A percentile compares a stretch with the other conserved stretches of the same genome.
These are phyloP conservation scores for Cheilosia vulpina DNA, from an alignment of 2,888 invertebrate species.

Conservation along the genomic window DNA sequence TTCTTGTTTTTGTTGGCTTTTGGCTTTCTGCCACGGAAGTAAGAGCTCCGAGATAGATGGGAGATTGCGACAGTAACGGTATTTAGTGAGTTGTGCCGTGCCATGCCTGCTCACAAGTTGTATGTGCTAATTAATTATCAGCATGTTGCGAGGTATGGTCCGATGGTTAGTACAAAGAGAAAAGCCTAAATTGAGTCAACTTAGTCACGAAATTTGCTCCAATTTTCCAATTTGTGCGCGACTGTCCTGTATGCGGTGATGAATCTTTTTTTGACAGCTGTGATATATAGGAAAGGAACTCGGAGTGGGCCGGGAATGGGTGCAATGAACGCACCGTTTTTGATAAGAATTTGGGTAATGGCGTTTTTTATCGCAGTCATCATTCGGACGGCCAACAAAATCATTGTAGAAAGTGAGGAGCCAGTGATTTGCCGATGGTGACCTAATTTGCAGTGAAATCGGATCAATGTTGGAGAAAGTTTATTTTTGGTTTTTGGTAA, in stretches of 20 bases:
- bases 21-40: conserved; percentile 51
- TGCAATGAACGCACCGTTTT: background rate
- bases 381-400: too few relatives aligned
- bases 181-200: background rate
- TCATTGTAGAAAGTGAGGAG: too few relatives aligned
- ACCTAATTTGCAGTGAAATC: too few relatives aligned
- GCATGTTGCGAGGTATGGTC: conserved; percentile 53
- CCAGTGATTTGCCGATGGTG: too few relatives aligned
- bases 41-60: conserved; percentile 61
- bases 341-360: background rate
- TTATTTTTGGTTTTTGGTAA: too few relatives aligned
- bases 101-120: conserved; percentile 48
- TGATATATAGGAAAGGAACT: background rate
- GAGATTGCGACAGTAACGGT: conserved; percentile 71
- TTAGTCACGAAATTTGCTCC: conserved; percentile 42
- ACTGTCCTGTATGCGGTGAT: background rate
- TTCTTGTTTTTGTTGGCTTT: conserved; percentile 1
- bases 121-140: conserved; percentile 70
- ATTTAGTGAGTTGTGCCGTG: conserved; percentile 64
- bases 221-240: conserved; percentile 1
- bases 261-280: background rate
- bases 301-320: background rate
- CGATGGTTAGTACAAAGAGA: conserved; percentile 33
- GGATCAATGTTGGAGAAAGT: too few relatives aligned
- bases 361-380: too few relatives aligned